Evolutionary conservation across 30 jellyfish, hydroid and myxozoan genomes (phyloP).

Genomic region (Aurelia aurita complex sp. Pacific): DNA sequence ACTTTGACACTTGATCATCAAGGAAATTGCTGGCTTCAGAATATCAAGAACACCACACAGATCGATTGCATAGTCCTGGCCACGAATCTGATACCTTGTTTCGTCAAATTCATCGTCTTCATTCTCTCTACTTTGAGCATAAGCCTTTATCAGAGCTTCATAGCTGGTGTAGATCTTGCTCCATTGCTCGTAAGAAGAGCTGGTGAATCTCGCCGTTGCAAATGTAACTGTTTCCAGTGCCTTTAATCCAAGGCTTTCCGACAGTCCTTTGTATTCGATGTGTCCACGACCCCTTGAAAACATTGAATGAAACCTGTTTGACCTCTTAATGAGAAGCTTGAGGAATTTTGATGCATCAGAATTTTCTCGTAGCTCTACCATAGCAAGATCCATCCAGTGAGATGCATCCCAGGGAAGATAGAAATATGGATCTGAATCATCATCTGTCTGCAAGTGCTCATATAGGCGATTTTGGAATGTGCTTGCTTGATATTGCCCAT

Average conservation of each 20-base stretch:
- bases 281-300: slow-evolving; percentile 31
- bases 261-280: slow-evolving; percentile 29
- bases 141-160: slow-evolving; percentile 6
- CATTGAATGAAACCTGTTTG: slow-evolving; percentile 24
- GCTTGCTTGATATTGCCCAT: no score
- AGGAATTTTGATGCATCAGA: not conserved
- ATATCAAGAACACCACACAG: not conserved
- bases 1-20: slow-evolving; percentile 37
- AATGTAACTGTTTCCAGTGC: slow-evolving; percentile 27
- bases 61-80: slow-evolving; percentile 1
- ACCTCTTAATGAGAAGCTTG: slow-evolving; percentile 4
- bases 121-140: not conserved
- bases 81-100: slow-evolving; percentile 19
- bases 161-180: slow-evolving; percentile 1
- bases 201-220: slow-evolving; percentile 37
- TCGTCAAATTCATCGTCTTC: slow-evolving; percentile 32
- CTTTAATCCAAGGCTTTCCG: slow-evolving; percentile 19
- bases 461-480: not conserved
- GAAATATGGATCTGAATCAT: slow-evolving; percentile 2
- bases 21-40: slow-evolving; percentile 17
- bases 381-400: slow-evolving; percentile 40
- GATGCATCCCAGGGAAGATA: slow-evolving; percentile 32
- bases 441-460: not conserved
- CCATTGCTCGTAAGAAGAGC: slow-evolving; percentile 31
- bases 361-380: slow-evolving; percentile 22